These are phyloP conservation scores for Drosophila grimshawi DNA, from an alignment of 1,140 invertebrate species.

Conservation along the genomic window DNA sequence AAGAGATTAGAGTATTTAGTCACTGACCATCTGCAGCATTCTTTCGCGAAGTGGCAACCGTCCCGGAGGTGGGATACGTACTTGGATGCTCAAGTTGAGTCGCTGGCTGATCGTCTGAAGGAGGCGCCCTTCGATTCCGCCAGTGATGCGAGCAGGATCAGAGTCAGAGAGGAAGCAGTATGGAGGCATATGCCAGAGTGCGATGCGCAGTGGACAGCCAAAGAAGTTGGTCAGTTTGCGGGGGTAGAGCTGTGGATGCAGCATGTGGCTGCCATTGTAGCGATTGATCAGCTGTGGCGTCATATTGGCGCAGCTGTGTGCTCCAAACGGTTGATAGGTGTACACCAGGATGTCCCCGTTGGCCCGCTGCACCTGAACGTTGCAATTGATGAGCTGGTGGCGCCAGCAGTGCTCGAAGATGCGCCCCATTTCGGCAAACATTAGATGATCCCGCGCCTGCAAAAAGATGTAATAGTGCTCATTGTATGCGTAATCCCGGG, in stretches of 20 bases:
- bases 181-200: slow-evolving; percentile 60
- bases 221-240: slow-evolving; percentile 66
- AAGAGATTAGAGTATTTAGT: background rate
- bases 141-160: background rate
- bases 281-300: slow-evolving; percentile 64
- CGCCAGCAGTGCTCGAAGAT: slow-evolving; percentile 76
- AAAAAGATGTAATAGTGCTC: slow-evolving; percentile 79
- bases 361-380: slow-evolving; percentile 65
- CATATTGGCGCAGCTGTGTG: slow-evolving; percentile 36
- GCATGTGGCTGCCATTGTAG: slow-evolving; percentile 57
- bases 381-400: slow-evolving; percentile 73
- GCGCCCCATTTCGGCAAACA: slow-evolving; percentile 55
- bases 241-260: slow-evolving; percentile 54
- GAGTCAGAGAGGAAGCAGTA: slow-evolving; percentile 16
- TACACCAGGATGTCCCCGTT: slow-evolving; percentile 68
- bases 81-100: slow-evolving; percentile 53
- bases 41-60: background rate
- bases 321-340: slow-evolving; percentile 65
- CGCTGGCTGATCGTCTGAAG: slow-evolving; percentile 50
- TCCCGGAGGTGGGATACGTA: slow-evolving; percentile 4
- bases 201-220: slow-evolving; percentile 57
- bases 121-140: slow-evolving; percentile 62
- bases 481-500: slow-evolving; percentile 63
- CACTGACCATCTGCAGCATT: slow-evolving; percentile 54
- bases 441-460: slow-evolving; percentile 57